Conservation (phyloP, 2,113 vertebrate genomes). For the Emydocephalus ijimae region DNA sequence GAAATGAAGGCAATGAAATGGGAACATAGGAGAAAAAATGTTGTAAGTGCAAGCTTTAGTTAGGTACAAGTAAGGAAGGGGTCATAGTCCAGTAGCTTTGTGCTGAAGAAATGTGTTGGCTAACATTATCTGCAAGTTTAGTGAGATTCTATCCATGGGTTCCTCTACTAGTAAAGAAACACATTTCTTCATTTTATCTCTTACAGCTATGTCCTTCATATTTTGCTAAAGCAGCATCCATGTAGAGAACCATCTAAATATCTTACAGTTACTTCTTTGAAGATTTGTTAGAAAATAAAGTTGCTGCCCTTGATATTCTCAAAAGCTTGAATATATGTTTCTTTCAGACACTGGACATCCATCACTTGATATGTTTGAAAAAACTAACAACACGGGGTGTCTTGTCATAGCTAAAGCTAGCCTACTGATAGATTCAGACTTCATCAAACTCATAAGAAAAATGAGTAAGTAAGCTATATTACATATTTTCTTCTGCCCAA, state of each 20-base stretch:
- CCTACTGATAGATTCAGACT: slow-evolving; percentile 2
- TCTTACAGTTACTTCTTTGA: neutral
- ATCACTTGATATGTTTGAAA: slow-evolving; percentile 8
- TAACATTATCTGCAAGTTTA: neutral
- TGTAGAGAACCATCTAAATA: neutral
- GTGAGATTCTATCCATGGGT: neutral
- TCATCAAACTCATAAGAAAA: slow-evolving; percentile 4
- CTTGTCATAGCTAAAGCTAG: neutral
- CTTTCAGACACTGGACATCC: neutral
- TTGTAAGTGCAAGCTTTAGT: neutral
- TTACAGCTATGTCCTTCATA: neutral
- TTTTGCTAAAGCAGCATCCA: neutral
- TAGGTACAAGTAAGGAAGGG: neutral
- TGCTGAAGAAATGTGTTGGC: neutral
- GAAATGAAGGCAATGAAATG: neutral
- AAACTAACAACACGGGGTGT: neutral
- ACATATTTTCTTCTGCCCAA: neutral
- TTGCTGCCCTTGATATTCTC: neutral
- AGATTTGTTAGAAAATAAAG: neutral
- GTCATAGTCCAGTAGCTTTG: neutral
- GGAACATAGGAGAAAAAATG: neutral
- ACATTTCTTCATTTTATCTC: neutral
- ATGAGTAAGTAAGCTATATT: slow-evolving; percentile 14
- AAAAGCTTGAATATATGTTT: neutral
- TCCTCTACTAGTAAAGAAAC: neutral